Conservation (phyloP, 2,888 invertebrate genomes). For the Drosophila putrida region DNA sequence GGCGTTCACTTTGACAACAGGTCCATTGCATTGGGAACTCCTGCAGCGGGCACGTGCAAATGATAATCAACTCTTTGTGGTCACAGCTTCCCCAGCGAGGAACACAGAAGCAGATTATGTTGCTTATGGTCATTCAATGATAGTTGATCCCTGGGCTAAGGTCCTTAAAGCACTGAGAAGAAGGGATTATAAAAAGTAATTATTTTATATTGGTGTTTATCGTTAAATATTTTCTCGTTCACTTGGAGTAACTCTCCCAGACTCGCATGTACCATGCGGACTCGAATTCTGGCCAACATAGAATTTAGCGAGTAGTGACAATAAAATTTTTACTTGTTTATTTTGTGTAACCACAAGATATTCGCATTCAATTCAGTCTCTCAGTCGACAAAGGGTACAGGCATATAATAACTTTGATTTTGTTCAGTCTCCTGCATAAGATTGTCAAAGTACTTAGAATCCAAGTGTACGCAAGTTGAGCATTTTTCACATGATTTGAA, state of each 20-base stretch:
- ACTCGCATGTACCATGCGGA: conserved; percentile 7
- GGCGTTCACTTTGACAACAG: conserved; percentile 98
- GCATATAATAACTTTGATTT: neutral
- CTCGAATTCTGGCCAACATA: too few relatives aligned
- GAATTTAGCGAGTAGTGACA: too few relatives aligned
- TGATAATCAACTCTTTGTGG: conserved; percentile 96
- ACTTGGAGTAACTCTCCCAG: neutral
- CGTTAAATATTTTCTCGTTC: conserved; percentile 14
- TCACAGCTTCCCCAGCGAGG: conserved; percentile 93
- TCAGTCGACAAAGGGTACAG: neutral
- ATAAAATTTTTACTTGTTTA: too few relatives aligned
- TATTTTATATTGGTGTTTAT: neutral
- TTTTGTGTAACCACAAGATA: neutral
- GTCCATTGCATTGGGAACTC: conserved; percentile 96
- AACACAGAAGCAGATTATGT: conserved; percentile 92
- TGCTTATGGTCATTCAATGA: conserved; percentile 95
- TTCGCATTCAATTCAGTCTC: neutral
- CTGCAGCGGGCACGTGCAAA: conserved; percentile 92
- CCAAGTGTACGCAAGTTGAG: neutral
- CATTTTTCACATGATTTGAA: neutral
- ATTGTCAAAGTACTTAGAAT: neutral
- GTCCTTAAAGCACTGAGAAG: conserved; percentile 86
- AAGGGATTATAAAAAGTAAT: conserved; percentile 27
- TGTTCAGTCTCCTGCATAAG: neutral
- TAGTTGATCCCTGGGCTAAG: conserved; percentile 93